A percentile compares a stretch with the other conserved stretches of the same genome.
phyloP scores from a whole-genome alignment of 2,888 invertebrate genomes.

The Galerucella nymphaeae region DNA sequence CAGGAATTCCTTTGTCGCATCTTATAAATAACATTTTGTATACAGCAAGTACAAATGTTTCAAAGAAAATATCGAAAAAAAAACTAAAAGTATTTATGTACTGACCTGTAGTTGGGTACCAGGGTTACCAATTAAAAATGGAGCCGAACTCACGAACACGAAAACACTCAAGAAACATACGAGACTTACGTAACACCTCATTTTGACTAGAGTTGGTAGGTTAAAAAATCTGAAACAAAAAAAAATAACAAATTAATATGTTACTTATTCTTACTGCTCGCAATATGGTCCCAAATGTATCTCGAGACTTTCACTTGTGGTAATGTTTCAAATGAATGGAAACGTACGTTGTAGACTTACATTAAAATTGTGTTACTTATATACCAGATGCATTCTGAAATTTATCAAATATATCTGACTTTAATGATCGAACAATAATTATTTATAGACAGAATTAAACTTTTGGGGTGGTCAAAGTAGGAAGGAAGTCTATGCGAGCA shows the following conservation, averaged over 20 bases:
- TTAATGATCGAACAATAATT: too few relatives aligned
- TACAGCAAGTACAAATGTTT: neutral
- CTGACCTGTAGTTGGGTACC: slow-evolving; percentile 58
- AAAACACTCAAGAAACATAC: slow-evolving; percentile 63
- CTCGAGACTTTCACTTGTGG: slow-evolving; percentile 24
- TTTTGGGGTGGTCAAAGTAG: too few relatives aligned
- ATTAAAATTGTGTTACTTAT: neutral
- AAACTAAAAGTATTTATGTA: slow-evolving; percentile 30
- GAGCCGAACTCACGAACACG: slow-evolving; percentile 61
- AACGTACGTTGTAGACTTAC: neutral
- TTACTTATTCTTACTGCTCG: slow-evolving; percentile 13
- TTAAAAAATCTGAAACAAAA: slow-evolving; percentile 63
- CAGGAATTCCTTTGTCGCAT: too few relatives aligned
- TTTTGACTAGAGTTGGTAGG: slow-evolving; percentile 65
- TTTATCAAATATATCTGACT: neutral
- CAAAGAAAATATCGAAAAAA: neutral
- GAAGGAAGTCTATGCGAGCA: too few relatives aligned
- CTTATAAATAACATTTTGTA: too few relatives aligned
- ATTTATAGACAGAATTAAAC: too few relatives aligned
- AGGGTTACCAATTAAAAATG: slow-evolving; percentile 53
- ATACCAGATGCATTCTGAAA: neutral
- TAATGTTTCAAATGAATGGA: neutral
- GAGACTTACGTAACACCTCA: slow-evolving; percentile 64
- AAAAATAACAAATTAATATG: slow-evolving; percentile 43
- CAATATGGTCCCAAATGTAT: slow-evolving; percentile 22